Percentiles rank a stretch among this genome's conserved stretches.
phyloP scores from a whole-genome alignment of 2,113 vertebrate species.

The Sialia sialis region DNA sequence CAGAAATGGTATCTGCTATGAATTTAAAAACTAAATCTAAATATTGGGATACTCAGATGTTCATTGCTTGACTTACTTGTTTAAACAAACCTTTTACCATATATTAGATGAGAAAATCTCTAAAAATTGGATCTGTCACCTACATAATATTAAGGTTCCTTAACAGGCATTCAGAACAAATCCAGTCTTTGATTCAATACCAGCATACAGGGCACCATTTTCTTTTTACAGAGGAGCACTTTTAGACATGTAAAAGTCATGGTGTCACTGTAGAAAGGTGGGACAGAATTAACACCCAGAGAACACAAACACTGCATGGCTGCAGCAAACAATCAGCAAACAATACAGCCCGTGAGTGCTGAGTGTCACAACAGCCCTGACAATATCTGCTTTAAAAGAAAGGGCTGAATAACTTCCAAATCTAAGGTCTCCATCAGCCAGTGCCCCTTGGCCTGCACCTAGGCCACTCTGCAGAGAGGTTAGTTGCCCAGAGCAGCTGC shows the following conservation, averaged over 20 bases:
- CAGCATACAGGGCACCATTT: not conserved
- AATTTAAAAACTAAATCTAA: not conserved
- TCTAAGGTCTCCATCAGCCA: not conserved
- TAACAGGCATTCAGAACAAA: not conserved
- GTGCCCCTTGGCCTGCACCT: not conserved
- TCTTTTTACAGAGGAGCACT: not conserved
- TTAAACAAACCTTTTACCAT: not conserved
- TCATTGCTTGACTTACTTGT: not conserved
- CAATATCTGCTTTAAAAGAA: not conserved
- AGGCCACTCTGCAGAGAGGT: not conserved
- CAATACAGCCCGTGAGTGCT: not conserved
- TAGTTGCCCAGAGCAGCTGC: not conserved
- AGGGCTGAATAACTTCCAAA: not conserved
- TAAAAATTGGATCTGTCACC: not conserved
- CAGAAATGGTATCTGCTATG: not conserved
- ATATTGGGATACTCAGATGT: not conserved
- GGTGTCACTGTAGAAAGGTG: not conserved
- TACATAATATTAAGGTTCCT: not conserved
- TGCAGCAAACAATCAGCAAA: not conserved
- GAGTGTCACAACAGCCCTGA: accelerated
- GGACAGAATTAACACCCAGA: not conserved
- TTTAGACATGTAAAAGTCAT: not conserved
- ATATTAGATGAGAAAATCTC: not conserved
- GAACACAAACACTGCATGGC: accelerated
- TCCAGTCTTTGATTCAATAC: not conserved